A percentile compares a stretch with the other conserved stretches of the same genome.
phyloP scores from a whole-genome alignment of 2,113 vertebrate genomes.

The Zapus hudsonius region DNA sequence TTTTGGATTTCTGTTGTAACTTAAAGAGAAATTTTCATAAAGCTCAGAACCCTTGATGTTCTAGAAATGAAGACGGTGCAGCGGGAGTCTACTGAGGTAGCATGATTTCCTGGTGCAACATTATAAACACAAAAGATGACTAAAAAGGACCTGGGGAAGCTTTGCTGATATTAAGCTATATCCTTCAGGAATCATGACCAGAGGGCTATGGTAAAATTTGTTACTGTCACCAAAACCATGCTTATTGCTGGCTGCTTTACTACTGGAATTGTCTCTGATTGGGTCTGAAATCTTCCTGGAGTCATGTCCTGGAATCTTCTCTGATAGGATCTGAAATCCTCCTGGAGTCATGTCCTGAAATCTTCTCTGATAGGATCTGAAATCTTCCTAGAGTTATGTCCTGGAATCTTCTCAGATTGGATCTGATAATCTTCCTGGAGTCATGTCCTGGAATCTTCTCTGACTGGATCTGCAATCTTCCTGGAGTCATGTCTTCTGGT shows the following conservation, averaged over 20 bases:
- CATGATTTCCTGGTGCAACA: not conserved
- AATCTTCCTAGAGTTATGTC: too few species aligned
- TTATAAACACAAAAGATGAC: not conserved
- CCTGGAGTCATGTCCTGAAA: not conserved
- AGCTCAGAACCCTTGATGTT: not conserved
- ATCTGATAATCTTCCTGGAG: too few species aligned
- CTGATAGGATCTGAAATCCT: not conserved
- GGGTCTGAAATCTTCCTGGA: not conserved
- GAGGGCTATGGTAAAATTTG: not conserved
- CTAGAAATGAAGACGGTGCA: not conserved
- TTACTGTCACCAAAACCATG: not conserved
- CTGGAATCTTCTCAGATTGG: too few species aligned
- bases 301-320: too few species aligned
- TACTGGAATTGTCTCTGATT: not conserved
- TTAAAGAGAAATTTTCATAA: not conserved
- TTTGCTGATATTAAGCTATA: not conserved
- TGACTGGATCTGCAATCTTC: too few species aligned
- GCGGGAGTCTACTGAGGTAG: not conserved
- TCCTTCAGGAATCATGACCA: not conserved
- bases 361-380: too few species aligned
- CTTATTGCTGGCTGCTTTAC: not conserved
- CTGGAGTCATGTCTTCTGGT: too few species aligned
- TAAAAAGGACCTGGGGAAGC: not conserved
- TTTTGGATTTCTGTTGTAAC: too few species aligned
- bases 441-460: too few species aligned